Base-by-base conservation (phyloP, 2,797 vertebrate genomes). In the Hippopotamyrus pictus region DNA sequence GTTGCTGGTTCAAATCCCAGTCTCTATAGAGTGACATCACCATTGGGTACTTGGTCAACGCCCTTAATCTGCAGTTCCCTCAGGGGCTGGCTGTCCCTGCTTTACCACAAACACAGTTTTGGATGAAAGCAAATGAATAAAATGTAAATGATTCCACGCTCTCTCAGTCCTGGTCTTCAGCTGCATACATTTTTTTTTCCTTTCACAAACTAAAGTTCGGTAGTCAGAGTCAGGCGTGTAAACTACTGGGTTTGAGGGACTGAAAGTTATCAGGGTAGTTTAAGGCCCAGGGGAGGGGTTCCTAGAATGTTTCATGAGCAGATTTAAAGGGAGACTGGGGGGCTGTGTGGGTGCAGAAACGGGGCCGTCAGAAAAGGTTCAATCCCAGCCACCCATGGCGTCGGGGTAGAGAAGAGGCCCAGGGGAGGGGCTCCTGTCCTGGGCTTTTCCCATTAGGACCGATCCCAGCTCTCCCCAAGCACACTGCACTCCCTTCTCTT, bases 281-380 rank as follows among this genome's bases (percentile, higher is more conserved):
- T 51, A 88, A 89, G 83, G 73, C 86, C 9, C 76, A 46, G 65
- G 59, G 86, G 87, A 89, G 22, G 19, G 84, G 2, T 17, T 3
- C 0, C 2, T 3, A 53, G 14, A 88, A 48, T 89, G 88, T 84
- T 37, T 87, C 17, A 33, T 89, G 88, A 90, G 88, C 86, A 87
- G 86, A 89, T 86, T 41, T 86, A 50, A 86, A 84, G 29, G 54
- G 73, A 37, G 19, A 48, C 25, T n/a, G 69, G 50, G 50, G 59
- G 44, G 53, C 12, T 65, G n/a, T 33, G 22, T 12, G n/a, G 14
- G 37, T 29, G 88, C 53, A 2, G 86, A 89, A 41, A 25, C n/a
- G 1, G 8, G 0, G 86, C 37, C 19, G 17, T 44, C 41, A 88
- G 79, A 83, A 88, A 48, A 51, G 73, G 73, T 79, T 79, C 73